A percentile compares a stretch with the other conserved stretches of the same genome.
phyloP scores from a whole-genome alignment of 2,113 vertebrate genomes.

The Salvelinus sp. region DNA sequence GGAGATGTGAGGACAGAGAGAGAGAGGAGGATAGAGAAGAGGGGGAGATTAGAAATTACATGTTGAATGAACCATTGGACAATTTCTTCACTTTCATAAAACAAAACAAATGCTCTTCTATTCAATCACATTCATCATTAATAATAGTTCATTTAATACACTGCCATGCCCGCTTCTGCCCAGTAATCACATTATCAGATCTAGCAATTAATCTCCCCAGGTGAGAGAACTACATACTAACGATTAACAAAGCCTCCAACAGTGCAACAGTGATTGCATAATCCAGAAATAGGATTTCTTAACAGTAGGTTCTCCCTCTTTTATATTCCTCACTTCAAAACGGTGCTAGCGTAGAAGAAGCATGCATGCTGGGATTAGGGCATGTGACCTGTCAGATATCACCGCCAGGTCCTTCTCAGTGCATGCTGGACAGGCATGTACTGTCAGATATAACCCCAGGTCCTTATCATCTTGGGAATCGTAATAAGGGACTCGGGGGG shows the following conservation, averaged over 20 bases:
- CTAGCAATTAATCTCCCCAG: conserved; percentile 23
- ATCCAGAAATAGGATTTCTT: conserved; percentile 38
- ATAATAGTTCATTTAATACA: conserved; percentile 37
- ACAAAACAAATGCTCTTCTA: conserved; percentile 35
- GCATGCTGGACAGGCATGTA: conserved; percentile 3
- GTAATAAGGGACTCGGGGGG: conserved; percentile 4
- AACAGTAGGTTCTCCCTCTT: conserved; percentile 41
- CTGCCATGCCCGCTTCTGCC: conserved; percentile 21
- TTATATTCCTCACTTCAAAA: conserved; percentile 23
- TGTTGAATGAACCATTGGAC: not conserved
- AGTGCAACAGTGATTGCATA: conserved; percentile 17
- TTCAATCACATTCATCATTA: conserved; percentile 42
- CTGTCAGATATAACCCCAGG: conserved; percentile 23
- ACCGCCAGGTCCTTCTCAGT: conserved; percentile 10
- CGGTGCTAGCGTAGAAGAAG: not conserved
- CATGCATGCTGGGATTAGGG: not conserved
- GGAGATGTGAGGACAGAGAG: too few species aligned
- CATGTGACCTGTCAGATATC: conserved; percentile 34
- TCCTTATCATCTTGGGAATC: conserved; percentile 32
- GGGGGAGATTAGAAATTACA: not conserved
- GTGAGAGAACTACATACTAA: conserved; percentile 17
- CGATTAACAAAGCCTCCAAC: conserved; percentile 24
- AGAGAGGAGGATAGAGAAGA: not conserved
- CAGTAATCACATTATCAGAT: conserved; percentile 40
- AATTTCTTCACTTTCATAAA: conserved; percentile 11